These are phyloP conservation scores for Ctenomys sociabilis DNA, from an alignment of 2,113 vertebrate genomes.

Conservation along the genomic window DNA sequence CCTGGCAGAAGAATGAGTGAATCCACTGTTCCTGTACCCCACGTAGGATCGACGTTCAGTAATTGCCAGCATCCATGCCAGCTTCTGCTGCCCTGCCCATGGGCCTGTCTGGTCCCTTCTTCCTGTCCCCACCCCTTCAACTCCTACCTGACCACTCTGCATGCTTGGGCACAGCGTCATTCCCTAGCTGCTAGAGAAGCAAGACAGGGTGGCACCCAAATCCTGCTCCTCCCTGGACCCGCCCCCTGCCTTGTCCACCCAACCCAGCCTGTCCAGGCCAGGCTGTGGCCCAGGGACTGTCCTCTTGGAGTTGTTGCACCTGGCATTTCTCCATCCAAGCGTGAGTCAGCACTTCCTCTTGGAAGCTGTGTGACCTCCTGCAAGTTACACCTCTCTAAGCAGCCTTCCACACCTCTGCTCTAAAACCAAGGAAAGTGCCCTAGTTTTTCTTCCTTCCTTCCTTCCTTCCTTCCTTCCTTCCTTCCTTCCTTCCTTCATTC, in stretches of 20 bases:
- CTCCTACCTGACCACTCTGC: background rate
- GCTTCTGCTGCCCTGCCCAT: background rate
- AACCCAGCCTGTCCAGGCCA: background rate
- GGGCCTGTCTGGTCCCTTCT: background rate
- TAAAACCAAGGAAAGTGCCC: background rate
- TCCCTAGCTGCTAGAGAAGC: fast-evolving
- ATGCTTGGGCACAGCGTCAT: no score
- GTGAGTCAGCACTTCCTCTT: fast-evolving
- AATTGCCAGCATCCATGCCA: background rate
- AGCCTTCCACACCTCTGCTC: background rate
- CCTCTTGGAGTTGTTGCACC: background rate
- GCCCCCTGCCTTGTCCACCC: no score
- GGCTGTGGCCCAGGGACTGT: background rate
- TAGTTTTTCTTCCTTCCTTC: no score
- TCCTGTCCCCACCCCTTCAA: fast-evolving
- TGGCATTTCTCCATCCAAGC: background rate
- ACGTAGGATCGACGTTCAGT: background rate
- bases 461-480: background rate
- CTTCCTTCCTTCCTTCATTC: background rate
- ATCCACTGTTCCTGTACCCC: background rate
- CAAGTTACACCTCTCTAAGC: background rate
- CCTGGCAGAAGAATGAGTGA: background rate
- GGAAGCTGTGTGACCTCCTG: background rate
- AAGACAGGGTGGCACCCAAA: background rate
- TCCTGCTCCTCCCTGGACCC: no score